These are phyloP conservation scores for Fregetta grallaria DNA, from an alignment of 2,113 vertebrate species.

Conservation along the genomic window DNA sequence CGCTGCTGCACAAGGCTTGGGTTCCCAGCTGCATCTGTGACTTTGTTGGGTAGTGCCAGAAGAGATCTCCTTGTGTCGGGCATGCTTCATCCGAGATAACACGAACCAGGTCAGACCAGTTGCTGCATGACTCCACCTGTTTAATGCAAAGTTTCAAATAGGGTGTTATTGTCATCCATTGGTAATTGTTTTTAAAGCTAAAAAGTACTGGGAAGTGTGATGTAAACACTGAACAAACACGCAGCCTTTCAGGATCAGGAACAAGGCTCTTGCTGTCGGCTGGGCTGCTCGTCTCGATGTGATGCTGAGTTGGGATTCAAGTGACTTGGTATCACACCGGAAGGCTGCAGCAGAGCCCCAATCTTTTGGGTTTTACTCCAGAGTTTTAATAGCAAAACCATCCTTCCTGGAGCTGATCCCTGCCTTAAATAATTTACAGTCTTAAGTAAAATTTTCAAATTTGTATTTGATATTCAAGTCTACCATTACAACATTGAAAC, in stretches of 20 bases:
- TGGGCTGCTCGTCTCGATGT: accelerated
- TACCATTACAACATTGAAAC: background rate
- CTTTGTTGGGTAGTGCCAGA: background rate
- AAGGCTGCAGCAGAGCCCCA: background rate
- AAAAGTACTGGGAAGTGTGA: background rate
- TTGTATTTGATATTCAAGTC: background rate
- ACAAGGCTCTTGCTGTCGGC: accelerated
- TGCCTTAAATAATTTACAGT: background rate
- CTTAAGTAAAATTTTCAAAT: background rate
- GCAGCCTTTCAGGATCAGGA: background rate
- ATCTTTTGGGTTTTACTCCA: background rate
- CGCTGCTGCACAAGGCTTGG: background rate
- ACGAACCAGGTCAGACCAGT: conserved; percentile 27
- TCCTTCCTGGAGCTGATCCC: background rate
- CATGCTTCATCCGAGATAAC: background rate
- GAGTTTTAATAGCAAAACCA: background rate
- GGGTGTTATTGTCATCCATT: background rate
- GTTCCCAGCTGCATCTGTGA: background rate
- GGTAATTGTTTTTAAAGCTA: background rate
- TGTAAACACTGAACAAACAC: background rate
- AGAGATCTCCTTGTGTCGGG: background rate
- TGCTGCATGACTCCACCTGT: background rate
- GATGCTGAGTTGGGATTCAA: background rate
- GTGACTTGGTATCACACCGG: accelerated
- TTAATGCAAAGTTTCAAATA: conserved; percentile 1